Evolutionary conservation across 2,888 invertebrate species (phyloP).

Genomic region (Calameuta filiformis): DNA sequence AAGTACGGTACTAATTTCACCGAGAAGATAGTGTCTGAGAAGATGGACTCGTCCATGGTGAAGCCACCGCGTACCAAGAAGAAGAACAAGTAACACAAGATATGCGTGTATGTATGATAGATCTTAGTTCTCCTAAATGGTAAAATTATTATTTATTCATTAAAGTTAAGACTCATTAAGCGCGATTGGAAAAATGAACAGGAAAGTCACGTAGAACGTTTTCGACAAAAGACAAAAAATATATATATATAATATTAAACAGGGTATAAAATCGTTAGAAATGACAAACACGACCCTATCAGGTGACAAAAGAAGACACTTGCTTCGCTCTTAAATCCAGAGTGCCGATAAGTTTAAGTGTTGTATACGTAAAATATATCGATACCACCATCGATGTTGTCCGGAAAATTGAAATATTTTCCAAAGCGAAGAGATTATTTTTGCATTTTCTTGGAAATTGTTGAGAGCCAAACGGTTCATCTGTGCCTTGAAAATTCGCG

Average conservation of each 20-base stretch:
- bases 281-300: not conserved
- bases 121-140: not conserved
- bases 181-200: not conserved
- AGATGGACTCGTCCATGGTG: slow-evolving; percentile 52
- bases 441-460: not conserved
- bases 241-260: not conserved
- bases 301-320: not conserved
- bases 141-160: not conserved
- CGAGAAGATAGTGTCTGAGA: slow-evolving; percentile 39
- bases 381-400: not conserved
- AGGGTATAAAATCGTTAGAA: not conserved
- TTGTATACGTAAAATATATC: not conserved
- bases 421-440: not conserved
- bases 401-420: not conserved
- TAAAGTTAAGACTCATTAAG: not conserved
- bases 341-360: not conserved
- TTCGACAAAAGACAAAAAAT: not conserved
- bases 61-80: slow-evolving; percentile 67
- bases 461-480: not conserved
- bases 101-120: not conserved
- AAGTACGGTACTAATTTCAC: slow-evolving; percentile 46
- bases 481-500: not conserved
- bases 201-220: not conserved
- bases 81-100: slow-evolving; percentile 63
- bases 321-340: not conserved